Conservation (phyloP, 2,113 vertebrate genomes). For the Grantiella picta region DNA sequence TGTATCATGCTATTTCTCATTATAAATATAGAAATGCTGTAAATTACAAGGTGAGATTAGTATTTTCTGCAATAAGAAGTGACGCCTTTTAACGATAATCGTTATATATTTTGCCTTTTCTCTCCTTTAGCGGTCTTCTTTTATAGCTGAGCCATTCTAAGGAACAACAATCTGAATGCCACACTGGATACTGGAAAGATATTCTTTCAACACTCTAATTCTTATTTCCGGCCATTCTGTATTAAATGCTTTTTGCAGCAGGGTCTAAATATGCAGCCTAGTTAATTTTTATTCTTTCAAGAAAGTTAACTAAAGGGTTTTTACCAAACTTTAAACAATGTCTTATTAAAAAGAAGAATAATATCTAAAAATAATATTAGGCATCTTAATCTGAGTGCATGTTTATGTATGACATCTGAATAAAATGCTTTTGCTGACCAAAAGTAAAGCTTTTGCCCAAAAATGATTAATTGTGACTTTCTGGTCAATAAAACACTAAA, state of each 20-base stretch:
- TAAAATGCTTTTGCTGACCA: not conserved
- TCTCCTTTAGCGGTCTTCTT: not conserved
- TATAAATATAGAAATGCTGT: conserved; percentile 27
- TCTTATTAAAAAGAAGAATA: not conserved
- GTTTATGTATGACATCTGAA: not conserved
- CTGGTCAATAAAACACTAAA: conserved; percentile 39
- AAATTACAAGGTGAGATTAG: conserved; percentile 44
- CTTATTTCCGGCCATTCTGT: not conserved
- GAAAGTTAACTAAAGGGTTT: not conserved
- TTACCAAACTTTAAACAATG: not conserved
- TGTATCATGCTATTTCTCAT: conserved; percentile 19
- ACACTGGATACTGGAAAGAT: not conserved
- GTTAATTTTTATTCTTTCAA: not conserved
- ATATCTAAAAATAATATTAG: not conserved
- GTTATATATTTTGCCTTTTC: not conserved
- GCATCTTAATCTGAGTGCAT: not conserved
- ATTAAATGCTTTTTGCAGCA: not conserved
- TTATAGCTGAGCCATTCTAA: not conserved
- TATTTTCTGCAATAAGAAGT: conserved; percentile 43
- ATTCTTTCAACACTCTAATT: not conserved
- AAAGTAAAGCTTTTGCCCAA: not conserved
- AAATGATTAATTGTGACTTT: conserved; percentile 39
- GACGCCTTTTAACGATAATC: conserved; percentile 15
- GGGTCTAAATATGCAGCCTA: not conserved
- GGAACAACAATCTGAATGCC: not conserved